phyloP scores from a whole-genome alignment of 1,140 invertebrate species.

The Trigoniulus corallinus region DNA sequence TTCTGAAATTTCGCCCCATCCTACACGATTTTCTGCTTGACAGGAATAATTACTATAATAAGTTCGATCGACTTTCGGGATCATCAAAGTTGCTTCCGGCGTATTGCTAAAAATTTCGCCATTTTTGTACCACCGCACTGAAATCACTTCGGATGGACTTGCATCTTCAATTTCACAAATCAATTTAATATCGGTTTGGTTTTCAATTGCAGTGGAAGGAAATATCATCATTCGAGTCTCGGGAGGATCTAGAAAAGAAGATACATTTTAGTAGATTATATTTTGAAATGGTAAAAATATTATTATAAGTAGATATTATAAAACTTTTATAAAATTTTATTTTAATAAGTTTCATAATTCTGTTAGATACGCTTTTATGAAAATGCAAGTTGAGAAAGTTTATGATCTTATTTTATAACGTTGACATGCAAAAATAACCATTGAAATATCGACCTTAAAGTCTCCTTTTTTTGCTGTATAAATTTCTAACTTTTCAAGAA shows the following conservation, averaged over 20 bases:
- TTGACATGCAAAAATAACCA: too few relatives aligned
- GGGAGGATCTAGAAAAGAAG: slow-evolving; percentile 4
- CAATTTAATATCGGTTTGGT: slow-evolving; percentile 7
- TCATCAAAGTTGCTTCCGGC: slow-evolving; percentile 36
- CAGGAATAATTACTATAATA: slow-evolving; percentile 88
- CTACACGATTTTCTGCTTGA: slow-evolving; percentile 64
- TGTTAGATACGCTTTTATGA: too few relatives aligned
- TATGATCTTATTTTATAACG: too few relatives aligned
- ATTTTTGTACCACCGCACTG: slow-evolving; percentile 15
- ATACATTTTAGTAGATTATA: not conserved
- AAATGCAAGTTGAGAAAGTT: too few relatives aligned
- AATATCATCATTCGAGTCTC: not conserved
- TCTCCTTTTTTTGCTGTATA: too few relatives aligned
- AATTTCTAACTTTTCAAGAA: too few relatives aligned
- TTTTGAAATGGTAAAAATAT: not conserved
- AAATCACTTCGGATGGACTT: slow-evolving; percentile 14
- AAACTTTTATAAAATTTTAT: too few relatives aligned
- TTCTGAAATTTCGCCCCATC: slow-evolving; percentile 57
- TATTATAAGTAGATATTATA: too few relatives aligned
- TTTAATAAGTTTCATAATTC: too few relatives aligned
- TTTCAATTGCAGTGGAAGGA: not conserved
- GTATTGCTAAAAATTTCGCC: slow-evolving; percentile 15
- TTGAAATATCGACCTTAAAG: too few relatives aligned
- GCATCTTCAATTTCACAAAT: slow-evolving; percentile 16
- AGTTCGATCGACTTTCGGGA: slow-evolving; percentile 59